A percentile compares a stretch with the other conserved stretches of the same genome.
Evolutionary conservation across 2,797 vertebrate species (phyloP).

Genomic region (Microcaecilia unicolor): DNA sequence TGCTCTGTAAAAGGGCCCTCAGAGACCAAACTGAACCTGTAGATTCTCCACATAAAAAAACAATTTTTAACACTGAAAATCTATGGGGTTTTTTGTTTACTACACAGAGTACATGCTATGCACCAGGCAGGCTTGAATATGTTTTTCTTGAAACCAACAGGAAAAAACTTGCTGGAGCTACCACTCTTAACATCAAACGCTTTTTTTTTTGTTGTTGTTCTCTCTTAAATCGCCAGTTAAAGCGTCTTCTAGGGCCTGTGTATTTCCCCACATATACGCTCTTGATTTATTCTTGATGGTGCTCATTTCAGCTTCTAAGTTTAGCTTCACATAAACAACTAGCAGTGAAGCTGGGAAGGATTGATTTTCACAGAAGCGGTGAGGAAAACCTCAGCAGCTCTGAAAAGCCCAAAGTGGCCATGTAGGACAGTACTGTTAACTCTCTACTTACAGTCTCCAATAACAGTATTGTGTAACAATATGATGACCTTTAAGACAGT

Average conservation of each 20-base stretch:
- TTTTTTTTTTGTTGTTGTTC: too few species aligned
- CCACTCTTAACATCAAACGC: too few species aligned
- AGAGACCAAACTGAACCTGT: too few species aligned
- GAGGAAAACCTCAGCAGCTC: conserved; percentile 15
- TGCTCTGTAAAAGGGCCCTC: too few species aligned
- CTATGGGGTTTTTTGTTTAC: too few species aligned
- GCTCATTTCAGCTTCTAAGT: conserved; percentile 32
- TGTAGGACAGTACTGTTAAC: not conserved
- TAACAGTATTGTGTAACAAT: not conserved
- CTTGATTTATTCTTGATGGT: conserved; percentile 7
- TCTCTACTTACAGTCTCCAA: not conserved
- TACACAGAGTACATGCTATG: too few species aligned
- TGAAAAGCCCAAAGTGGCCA: not conserved
- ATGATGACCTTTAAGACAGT: not conserved
- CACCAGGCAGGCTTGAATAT: too few species aligned
- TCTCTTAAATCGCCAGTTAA: too few species aligned
- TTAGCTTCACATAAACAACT: conserved; percentile 19
- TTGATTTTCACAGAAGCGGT: conserved; percentile 30
- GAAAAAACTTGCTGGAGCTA: too few species aligned
- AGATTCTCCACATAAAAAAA: too few species aligned
- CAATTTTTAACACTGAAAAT: too few species aligned
- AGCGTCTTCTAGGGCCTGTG: conserved; percentile 1
- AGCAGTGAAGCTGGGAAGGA: conserved; percentile 21
- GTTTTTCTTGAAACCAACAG: too few species aligned
- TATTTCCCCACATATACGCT: conserved; percentile 8